Percentiles rank a stretch among this genome's conserved stretches.
phyloP scores from a whole-genome alignment of 2,113 vertebrate genomes.

The Sinocyclocheilus anshuiensis region DNA sequence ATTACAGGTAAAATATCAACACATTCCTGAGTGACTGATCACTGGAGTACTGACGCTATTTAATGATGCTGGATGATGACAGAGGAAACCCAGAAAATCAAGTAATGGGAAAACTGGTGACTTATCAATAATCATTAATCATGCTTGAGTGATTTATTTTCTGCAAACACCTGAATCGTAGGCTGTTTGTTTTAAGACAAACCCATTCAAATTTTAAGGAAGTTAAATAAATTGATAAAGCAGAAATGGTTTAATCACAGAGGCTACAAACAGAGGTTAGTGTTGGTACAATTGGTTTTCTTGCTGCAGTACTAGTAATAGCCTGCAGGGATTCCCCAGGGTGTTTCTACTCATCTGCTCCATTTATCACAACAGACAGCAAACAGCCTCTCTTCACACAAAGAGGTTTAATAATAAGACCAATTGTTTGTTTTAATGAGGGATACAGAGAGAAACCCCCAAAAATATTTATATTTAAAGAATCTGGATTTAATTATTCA shows the following conservation, averaged over 20 bases:
- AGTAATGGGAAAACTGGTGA: too few relatives aligned
- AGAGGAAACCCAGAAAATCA: too few relatives aligned
- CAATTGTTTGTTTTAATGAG: too few relatives aligned
- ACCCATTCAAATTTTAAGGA: not conserved
- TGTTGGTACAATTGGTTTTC: not conserved
- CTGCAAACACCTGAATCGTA: not conserved
- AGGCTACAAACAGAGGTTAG: not conserved
- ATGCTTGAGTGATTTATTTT: not conserved
- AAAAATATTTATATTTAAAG: not conserved
- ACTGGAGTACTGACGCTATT: too few relatives aligned
- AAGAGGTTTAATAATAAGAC: not conserved
- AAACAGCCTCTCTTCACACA: not conserved
- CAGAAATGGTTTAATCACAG: too few relatives aligned
- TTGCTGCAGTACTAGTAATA: not conserved
- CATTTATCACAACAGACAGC: not conserved
- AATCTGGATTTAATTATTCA: not conserved
- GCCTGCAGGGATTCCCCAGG: constrained; percentile 15
- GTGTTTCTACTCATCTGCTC: constrained; percentile 3
- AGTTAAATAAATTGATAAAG: not conserved
- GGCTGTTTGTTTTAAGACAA: not conserved
- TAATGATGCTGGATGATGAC: too few relatives aligned
- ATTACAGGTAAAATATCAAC: not conserved
- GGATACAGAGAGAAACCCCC: not conserved
- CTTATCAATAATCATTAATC: not conserved
- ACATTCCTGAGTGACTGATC: not conserved